Base-by-base conservation (phyloP, 1,140 invertebrate species). In the Tetramorium alpestre region DNA sequence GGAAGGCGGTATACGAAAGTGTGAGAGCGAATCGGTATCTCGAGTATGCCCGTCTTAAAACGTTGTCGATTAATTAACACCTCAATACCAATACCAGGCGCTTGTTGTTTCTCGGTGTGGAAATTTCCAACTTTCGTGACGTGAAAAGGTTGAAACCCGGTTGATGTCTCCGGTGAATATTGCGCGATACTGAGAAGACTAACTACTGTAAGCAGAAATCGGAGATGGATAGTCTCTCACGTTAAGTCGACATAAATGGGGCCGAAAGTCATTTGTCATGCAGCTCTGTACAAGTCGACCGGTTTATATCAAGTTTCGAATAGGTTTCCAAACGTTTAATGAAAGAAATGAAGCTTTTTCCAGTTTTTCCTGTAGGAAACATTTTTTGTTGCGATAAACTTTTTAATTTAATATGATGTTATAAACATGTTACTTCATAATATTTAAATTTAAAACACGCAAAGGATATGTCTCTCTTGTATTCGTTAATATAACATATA, bases 31-130 rank as follows among this genome's bases (percentile, higher is more conserved):
- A 51, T 73, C 65, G n/a, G 38, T 72, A 77, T 85, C 51, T 75
- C 7, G n/a, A 64, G 25, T 49, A 28, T 25, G 65, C 38, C 62
- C 47, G 54, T 62, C 41, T 72, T 87, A 89, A 60, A 90, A 91
- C 77, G 67, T 75, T 88, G 72, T 82, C 80, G 90, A 91, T 91
- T 90, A 91, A 89, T 91, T 90, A 87, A 51, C 64, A 44, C 28
- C 38, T 13, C 22, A 62, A 73, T 85, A 44, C 25, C 22, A 62
- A 73, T 85, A 44, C 25, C 44, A 51, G 10, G 64, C 18, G 25
- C n/a, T 25, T 28, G 38, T 28, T 25, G 28, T 51, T 78, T 84
- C 58, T 33, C n/a, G 7, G 28, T 13, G 18, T 41, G 51, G 64
- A 56, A 51, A 78, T 16, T 70, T 51, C 72, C 28, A 73, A 82